Evolutionary conservation across 2,113 vertebrate genomes (phyloP).

Genomic region (Pelecanoides urinatrix): DNA sequence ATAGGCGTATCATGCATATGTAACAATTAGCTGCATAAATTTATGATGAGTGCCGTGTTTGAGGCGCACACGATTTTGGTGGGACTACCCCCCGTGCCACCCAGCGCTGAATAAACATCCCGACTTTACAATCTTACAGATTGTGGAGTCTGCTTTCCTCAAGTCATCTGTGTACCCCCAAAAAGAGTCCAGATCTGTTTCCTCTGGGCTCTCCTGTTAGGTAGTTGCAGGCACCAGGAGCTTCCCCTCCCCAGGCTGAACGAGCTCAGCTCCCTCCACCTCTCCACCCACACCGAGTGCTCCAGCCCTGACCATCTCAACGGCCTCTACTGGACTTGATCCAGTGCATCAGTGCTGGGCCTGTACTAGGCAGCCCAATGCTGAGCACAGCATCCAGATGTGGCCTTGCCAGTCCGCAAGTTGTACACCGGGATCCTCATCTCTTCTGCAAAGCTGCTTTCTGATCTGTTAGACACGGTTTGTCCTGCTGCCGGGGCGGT

Average conservation of each 20-base stretch:
- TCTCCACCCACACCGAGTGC: background rate
- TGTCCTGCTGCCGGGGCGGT: background rate
- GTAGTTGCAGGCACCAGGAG: background rate
- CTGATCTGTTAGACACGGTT: accelerated
- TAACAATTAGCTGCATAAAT: too few species aligned
- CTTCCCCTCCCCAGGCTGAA: background rate
- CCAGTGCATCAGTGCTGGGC: background rate
- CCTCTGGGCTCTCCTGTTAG: background rate
- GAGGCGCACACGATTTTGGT: too few species aligned
- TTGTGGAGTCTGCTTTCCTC: too few species aligned
- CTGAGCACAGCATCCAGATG: background rate
- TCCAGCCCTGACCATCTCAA: background rate
- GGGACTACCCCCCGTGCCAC: too few species aligned
- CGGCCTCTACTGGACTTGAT: background rate
- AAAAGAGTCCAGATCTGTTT: background rate
- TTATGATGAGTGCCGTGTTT: too few species aligned
- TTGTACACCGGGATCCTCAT: background rate
- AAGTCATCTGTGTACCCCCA: background rate
- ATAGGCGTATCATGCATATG: too few species aligned
- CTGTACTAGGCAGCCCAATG: background rate
- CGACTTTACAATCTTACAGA: too few species aligned
- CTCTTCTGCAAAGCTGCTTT: background rate
- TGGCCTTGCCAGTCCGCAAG: background rate
- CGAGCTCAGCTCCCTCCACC: background rate
- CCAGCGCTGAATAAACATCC: too few species aligned